These are phyloP conservation scores for Amphiprion percula DNA, from an alignment of 2,113 vertebrate genomes.

Conservation along the genomic window DNA sequence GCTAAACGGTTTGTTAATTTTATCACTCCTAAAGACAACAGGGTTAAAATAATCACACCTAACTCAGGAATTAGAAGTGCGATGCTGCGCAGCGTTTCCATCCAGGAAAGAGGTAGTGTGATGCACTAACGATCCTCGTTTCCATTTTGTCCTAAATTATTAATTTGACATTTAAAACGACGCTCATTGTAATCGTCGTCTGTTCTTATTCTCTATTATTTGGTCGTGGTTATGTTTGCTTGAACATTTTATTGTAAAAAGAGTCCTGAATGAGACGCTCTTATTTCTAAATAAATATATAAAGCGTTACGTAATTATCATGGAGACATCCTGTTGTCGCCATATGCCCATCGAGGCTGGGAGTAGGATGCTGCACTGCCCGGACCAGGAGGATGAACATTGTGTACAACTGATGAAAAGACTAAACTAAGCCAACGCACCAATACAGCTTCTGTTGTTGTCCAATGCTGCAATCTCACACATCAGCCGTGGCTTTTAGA, in stretches of 20 bases:
- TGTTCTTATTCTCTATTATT: neutral
- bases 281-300: too few relatives aligned
- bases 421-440: neutral
- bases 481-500: constrained; percentile 20
- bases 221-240: neutral
- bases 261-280: neutral
- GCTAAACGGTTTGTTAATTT: constrained; percentile 35
- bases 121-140: constrained; percentile 41
- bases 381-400: neutral
- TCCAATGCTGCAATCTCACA: constrained; percentile 17
- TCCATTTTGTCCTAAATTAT: constrained; percentile 77
- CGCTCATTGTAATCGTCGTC: neutral
- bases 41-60: constrained; percentile 3
- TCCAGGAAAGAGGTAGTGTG: constrained; percentile 16
- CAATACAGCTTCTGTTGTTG: accelerated
- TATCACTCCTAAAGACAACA: neutral
- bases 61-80: constrained; percentile 6
- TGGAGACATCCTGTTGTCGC: constrained; percentile 62
- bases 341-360: constrained; percentile 52
- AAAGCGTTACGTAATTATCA: constrained; percentile 77
- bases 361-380: constrained; percentile 38
- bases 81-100: constrained; percentile 11
- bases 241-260: neutral
- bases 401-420: neutral
- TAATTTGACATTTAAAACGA: constrained; percentile 52